phyloP scores from a whole-genome alignment of 2,888 invertebrate species.

The Drosophila pseudotakahashii region DNA sequence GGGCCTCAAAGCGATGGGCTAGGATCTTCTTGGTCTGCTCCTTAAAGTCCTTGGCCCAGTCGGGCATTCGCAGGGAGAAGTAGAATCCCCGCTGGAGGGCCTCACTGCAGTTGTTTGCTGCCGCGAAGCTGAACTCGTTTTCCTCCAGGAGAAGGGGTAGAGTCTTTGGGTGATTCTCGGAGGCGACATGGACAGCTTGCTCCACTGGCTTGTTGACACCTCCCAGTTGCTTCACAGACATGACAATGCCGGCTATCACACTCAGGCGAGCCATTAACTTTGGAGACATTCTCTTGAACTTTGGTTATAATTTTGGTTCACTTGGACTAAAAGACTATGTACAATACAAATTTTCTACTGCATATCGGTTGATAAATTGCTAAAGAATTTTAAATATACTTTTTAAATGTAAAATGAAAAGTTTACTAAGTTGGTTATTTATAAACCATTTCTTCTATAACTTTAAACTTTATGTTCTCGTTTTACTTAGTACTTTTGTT shows the following conservation, averaged over 20 bases:
- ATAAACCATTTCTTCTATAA: too few species aligned
- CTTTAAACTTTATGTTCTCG: too few species aligned
- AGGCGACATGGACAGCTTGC: neutral
- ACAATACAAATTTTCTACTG: neutral
- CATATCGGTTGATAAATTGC: neutral
- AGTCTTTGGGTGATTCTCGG: neutral
- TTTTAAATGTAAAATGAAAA: neutral
- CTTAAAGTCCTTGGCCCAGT: conserved; percentile 47
- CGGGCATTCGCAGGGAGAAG: conserved; percentile 47
- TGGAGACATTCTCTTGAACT: neutral
- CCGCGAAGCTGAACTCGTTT: conserved; percentile 17
- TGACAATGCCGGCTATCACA: conserved; percentile 21
- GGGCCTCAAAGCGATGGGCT: neutral
- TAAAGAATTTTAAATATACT: neutral
- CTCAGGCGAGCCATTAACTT: conserved; percentile 19
- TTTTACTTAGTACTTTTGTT: too few species aligned
- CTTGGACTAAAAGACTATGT: neutral
- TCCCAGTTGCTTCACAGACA: conserved; percentile 31
- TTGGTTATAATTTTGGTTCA: conserved; percentile 31
- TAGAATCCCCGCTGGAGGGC: conserved; percentile 48
- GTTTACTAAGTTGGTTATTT: neutral
- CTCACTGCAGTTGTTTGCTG: conserved; percentile 13
- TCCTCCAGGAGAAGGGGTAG: neutral
- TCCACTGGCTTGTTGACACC: conserved; percentile 25
- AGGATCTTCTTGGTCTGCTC: conserved; percentile 38